These are phyloP conservation scores for Bicyclus anynana DNA, from an alignment of 1,140 invertebrate species.

Conservation along the genomic window DNA sequence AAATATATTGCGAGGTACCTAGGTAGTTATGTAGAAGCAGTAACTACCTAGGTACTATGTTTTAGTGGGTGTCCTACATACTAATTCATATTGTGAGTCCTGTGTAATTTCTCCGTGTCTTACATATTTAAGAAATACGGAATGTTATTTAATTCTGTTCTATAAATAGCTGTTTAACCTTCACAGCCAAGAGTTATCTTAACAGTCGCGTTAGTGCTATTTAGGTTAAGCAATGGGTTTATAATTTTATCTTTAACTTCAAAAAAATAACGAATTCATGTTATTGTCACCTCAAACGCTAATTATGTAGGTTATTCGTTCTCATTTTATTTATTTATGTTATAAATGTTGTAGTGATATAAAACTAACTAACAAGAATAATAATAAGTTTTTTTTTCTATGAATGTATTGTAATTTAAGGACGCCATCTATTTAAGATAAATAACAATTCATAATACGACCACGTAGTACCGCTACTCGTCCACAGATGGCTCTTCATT, in stretches of 20 bases:
- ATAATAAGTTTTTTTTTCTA: neutral
- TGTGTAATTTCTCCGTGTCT: neutral
- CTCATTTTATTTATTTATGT: too few relatives aligned
- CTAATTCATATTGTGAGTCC: too few relatives aligned
- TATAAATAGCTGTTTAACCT: constrained; percentile 6
- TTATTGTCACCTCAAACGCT: neutral
- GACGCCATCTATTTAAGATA: constrained; percentile 27
- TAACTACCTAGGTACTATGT: too few relatives aligned
- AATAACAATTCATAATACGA: neutral
- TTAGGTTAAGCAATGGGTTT: neutral
- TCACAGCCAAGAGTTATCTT: constrained; percentile 4
- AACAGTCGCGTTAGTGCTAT: neutral
- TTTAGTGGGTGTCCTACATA: too few relatives aligned
- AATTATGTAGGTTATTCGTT: too few relatives aligned
- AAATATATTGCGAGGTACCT: too few relatives aligned
- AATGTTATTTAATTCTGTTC: constrained; percentile 9
- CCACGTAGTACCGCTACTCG: constrained; percentile 32
- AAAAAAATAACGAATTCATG: neutral
- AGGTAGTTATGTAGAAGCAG: too few relatives aligned
- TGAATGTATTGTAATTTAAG: neutral
- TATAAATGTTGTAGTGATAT: too few relatives aligned
- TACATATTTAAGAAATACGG: neutral
- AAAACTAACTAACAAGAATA: too few relatives aligned
- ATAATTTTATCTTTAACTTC: neutral
- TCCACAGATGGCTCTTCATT: constrained; percentile 35